Evolutionary conservation across 1,140 invertebrate species (phyloP), one percentile per base, ranked within the genome.

Genomic region (Zaprionus camerounensis): DNA sequence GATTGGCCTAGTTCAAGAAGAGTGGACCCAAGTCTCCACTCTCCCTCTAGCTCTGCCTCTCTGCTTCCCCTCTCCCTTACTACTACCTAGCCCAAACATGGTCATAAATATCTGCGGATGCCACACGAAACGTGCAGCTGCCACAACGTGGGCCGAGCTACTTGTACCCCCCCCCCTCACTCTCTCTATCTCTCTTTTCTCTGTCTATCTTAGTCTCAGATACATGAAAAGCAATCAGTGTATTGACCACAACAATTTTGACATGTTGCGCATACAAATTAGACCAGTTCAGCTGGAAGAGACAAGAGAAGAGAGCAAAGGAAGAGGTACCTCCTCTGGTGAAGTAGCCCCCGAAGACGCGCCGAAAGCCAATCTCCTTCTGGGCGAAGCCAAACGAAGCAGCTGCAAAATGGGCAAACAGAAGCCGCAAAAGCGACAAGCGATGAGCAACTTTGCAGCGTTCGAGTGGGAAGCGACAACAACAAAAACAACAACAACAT

Each of bases 211-310:
- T 36, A 38, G 31, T 34, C 31, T 11, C 31, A 76, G 75, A 79
- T 86, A 91, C 87, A 91, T 87, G 87, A 91, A 91, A 91, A 91
- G 88, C 88, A 91, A 91, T 91, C 88, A 87, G 88, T 80, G 83
- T 91, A 91, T 91, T 91, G 88, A 91, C 88, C 88, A 91, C 88
- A 91, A 87, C 81, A 87, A 91, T 91, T 91, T 91, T 91, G 88
- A 91, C 88, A 91, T 91, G 88, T 80, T 91, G 91, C 87, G 88
- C 88, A 91, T 91, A 91, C 88, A 91, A 91, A 91, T 91, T 87
- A 84, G 83, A 80, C 64, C 78, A 76, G 73, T 34, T 17, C 13
- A 6, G 20, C 11, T n/a, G 20, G 34, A 17, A 20, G 15, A 15
- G n/a, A 1, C 24, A 26, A 26, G 24, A 0, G 24, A 3, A 4